Evolutionary conservation across 1,140 invertebrate genomes (phyloP).

Genomic region (Elymnias hypermnestra): DNA sequence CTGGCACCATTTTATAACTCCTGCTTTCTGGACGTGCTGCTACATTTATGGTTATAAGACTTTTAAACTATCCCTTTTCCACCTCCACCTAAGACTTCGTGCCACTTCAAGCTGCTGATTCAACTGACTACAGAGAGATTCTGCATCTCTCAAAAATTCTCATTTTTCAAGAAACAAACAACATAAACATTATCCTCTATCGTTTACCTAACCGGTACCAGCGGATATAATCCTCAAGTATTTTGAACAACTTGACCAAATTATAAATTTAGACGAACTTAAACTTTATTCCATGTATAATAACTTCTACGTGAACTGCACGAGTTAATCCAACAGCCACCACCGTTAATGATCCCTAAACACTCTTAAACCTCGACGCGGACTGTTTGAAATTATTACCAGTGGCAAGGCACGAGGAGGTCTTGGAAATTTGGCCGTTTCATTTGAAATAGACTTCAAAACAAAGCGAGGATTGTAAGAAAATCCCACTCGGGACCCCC

Average conservation of each 20-base stretch:
- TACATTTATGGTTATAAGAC: no score
- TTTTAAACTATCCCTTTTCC: no score
- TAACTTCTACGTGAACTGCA: slow-evolving; percentile 22
- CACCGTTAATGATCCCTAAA: slow-evolving; percentile 30
- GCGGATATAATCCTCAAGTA: slow-evolving; percentile 36
- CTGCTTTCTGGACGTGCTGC: no score
- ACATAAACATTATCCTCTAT: no score
- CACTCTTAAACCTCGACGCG: slow-evolving; percentile 16
- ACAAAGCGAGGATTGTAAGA: slow-evolving; percentile 67
- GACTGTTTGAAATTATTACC: neutral
- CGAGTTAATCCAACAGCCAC: slow-evolving; percentile 28
- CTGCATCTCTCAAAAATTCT: no score
- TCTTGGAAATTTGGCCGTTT: slow-evolving; percentile 34
- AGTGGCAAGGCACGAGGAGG: slow-evolving; percentile 11
- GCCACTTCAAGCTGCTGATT: no score
- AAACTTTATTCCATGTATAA: slow-evolving; percentile 25
- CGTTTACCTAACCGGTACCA: slow-evolving; percentile 41
- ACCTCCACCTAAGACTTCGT: no score
- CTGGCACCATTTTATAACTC: no score
- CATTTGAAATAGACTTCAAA: slow-evolving; percentile 56
- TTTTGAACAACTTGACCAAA: slow-evolving; percentile 12
- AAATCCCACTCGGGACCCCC: slow-evolving; percentile 54
- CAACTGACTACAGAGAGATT: no score
- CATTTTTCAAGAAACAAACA: no score
- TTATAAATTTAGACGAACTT: slow-evolving; percentile 17